Evolutionary conservation across 2,888 invertebrate species (phyloP).

Genomic region (Ganaspis brasiliensis): DNA sequence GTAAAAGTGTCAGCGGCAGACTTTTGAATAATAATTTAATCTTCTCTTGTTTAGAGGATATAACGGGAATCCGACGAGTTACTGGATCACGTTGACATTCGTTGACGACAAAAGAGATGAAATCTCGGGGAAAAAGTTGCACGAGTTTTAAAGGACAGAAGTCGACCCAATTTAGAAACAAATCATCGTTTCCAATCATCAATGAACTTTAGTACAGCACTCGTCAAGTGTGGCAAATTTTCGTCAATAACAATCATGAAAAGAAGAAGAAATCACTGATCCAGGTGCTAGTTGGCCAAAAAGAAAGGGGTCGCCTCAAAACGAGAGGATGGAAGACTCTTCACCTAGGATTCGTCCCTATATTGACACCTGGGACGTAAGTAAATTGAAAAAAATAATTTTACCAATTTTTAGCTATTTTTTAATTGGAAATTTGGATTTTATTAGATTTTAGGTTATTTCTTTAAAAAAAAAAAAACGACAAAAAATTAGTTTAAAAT

Average conservation of each 20-base stretch:
- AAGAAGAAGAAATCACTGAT: constrained; percentile 64
- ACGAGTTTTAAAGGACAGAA: not conserved
- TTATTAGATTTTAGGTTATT: too few relatives aligned
- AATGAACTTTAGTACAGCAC: constrained; percentile 22
- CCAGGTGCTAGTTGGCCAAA: constrained; percentile 44
- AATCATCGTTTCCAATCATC: not conserved
- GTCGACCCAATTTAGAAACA: not conserved
- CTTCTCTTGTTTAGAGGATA: constrained; percentile 2
- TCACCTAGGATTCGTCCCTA: constrained; percentile 77
- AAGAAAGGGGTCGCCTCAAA: constrained; percentile 16
- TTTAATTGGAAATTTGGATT: constrained; percentile 2
- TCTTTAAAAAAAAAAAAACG: too few relatives aligned
- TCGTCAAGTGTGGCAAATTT: not conserved
- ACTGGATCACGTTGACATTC: not conserved
- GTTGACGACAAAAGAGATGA: constrained; percentile 4
- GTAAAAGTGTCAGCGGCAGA: not conserved
- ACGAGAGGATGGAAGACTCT: constrained; percentile 75
- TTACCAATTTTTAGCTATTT: not conserved
- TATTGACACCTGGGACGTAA: constrained; percentile 78
- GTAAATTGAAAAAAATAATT: too few relatives aligned
- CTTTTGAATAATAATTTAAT: not conserved
- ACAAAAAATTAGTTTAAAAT: too few relatives aligned
- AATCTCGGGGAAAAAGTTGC: constrained; percentile 14
- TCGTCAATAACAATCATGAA: constrained; percentile 58
- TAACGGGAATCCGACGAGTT: not conserved